These are phyloP conservation scores for Galerucella pusilla DNA, from an alignment of 2,888 invertebrate species.

Conservation along the genomic window DNA sequence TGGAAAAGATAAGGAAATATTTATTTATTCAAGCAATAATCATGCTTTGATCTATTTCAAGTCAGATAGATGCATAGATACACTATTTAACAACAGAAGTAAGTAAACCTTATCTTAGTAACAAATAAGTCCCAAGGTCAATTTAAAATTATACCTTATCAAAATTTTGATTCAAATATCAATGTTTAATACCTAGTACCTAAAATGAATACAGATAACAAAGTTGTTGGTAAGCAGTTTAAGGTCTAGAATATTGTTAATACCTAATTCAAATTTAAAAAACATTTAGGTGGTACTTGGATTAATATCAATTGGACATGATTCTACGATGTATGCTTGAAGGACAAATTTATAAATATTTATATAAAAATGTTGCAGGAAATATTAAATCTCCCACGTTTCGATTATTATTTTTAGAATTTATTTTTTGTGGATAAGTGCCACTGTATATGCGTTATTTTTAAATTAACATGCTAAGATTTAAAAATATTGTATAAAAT, in stretches of 20 bases:
- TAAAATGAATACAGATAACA: not conserved
- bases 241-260: not conserved
- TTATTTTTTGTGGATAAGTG: slow-evolving; percentile 42
- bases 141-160: slow-evolving; percentile 8
- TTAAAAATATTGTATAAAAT: slow-evolving; percentile 45
- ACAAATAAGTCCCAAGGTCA: slow-evolving; percentile 23
- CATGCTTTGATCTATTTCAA: too few species aligned
- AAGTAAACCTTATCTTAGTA: slow-evolving; percentile 17
- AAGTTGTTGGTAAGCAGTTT: not conserved
- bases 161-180: slow-evolving; percentile 11
- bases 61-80: not conserved
- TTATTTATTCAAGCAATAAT: not conserved
- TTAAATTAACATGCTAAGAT: slow-evolving; percentile 47
- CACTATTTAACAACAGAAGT: not conserved
- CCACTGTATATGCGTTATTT: slow-evolving; percentile 47
- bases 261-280: slow-evolving; percentile 1
- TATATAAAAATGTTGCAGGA: slow-evolving; percentile 43
- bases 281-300: not conserved
- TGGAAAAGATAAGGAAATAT: not conserved
- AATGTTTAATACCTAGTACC: slow-evolving; percentile 2
- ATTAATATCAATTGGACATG: slow-evolving; percentile 12
- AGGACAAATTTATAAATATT: slow-evolving; percentile 36
- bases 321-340: slow-evolving; percentile 7
- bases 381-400: slow-evolving; percentile 44
- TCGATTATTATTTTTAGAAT: slow-evolving; percentile 48